Base-by-base conservation (phyloP, 1,140 invertebrate species). In the Mylabris phalerata region DNA sequence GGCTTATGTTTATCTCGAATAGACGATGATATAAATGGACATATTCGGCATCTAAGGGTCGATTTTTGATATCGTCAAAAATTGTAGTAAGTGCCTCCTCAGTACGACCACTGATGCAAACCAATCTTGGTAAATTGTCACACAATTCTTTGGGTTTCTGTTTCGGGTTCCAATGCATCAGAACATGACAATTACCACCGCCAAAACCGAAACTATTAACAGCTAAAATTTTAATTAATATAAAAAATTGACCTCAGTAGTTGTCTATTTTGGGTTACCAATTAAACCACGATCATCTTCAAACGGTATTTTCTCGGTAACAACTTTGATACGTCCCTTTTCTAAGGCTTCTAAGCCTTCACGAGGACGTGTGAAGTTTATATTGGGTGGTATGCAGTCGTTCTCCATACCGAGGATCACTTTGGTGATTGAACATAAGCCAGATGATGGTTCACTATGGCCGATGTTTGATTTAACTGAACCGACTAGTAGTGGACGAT, bases 391-490 rank as follows among this genome's bases (percentile, higher is more conserved):
- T 62, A 95, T 83, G 3, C 79, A 75, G 13, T 83, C 82, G 3
- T 81, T 83, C 70, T 89, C 83, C 75, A 92, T 89, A 0, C 87
- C 83, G 43, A 93, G 76, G 38, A 77, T 74, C 64, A 92, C 87
- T 78, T 96, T 96, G 3, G 87, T 83, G 40, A 96, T 66, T 1
- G 90, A 88, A 71, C 89, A 92, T 0, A 92, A 74, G 57, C 93
- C 93, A 39, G 92, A 94, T 2, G 89, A 88, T 5, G 92, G 87
- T 75, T 98, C 95, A 0, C 89, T 82, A 72, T 98, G 95, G 0
- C 95, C 95, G 68, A 96, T 80, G 74, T 96, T 97, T 0, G 93
- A 93, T 71, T 98, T 98, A 1, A 95, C 80, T 0, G 93, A 92
- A 4, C 95, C 95, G 62, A 98, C 88, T 27, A 82, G 73, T 0